Evolutionary conservation across 2,797 vertebrate genomes (phyloP), one percentile per base, ranked within the genome.

Genomic region (Rhinophrynus dorsalis): DNA sequence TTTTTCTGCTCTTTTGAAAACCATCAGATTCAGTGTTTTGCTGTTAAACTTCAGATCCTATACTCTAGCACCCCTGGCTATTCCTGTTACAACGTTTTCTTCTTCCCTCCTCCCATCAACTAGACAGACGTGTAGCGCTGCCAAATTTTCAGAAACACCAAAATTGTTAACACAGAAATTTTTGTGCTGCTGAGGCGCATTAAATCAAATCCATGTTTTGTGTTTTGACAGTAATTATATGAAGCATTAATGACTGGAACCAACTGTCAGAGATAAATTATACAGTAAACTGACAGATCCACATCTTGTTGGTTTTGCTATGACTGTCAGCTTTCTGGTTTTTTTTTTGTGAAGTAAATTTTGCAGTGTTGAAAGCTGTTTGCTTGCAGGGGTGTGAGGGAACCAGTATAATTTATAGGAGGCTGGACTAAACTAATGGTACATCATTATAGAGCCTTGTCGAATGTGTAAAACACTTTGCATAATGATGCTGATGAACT

Each of bases 221-320:
- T 66, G 55, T 66, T 73, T 59, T 73, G 70, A 73, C 70, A 66
- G 62, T 73, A 73, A 73, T 73, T 73, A 73, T 73, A 73, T 21
- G 70, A 73, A 51, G 55, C 62, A 66, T 67, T 67, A 73, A 55
- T 37, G 20, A 51, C 45, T 73, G 62, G 61, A 67, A 73, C 61
- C 45, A 29, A 73, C 55, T 73, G 62, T 66, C 62, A 67, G 13
- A 29, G 55, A 67, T 73, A 66, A 73, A 66, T 73, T 73, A 73
- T 60, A 59, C 15, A 44, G 55, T 3, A 32, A 58, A 66, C 42
- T 67, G 70, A 73, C 69, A 73, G 30, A 26, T 73, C 61, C 23
- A 26, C n/a, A 38, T 45, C 62, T 45, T 60, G 62, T 52, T 67
- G 70, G 54, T 59, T 66, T 55, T 54, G 37, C n/a, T n/a, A n/a